Evolutionary conservation across 2,888 invertebrate species (phyloP).

Genomic region (Pachliopta kotzebuea): DNA sequence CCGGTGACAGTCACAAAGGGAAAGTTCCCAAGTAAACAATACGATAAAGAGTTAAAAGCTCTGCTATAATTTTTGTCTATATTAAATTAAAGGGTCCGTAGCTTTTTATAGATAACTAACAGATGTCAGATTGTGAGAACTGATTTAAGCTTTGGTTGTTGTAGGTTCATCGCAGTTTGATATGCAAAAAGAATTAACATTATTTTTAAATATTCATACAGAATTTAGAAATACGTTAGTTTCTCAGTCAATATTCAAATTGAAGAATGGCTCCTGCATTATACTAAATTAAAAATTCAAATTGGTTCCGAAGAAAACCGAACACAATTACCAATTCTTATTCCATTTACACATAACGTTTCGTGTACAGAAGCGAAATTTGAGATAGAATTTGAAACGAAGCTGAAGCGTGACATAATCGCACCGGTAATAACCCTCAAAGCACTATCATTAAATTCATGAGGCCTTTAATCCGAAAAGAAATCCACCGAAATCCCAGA

Average conservation of each 20-base stretch:
- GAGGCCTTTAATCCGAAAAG: conserved; percentile 78
- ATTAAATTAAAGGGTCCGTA: conserved; percentile 11
- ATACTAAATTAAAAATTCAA: conserved; percentile 27
- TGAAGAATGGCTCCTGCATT: not conserved
- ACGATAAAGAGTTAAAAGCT: conserved; percentile 24
- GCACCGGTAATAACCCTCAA: conserved; percentile 56
- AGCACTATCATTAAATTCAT: conserved; percentile 79
- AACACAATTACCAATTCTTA: conserved; percentile 24
- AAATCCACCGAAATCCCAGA: conserved; percentile 77
- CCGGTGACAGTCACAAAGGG: conserved; percentile 24
- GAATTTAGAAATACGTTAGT: not conserved
- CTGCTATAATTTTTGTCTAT: conserved; percentile 20
- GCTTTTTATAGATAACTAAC: conserved; percentile 20
- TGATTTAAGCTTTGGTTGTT: not conserved
- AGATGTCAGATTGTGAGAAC: conserved; percentile 1
- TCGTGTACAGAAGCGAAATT: conserved; percentile 14
- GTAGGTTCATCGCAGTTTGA: not conserved
- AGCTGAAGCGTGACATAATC: conserved; percentile 62
- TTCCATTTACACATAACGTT: conserved; percentile 28
- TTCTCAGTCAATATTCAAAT: conserved; percentile 24
- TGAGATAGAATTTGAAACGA: conserved; percentile 48
- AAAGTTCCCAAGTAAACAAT: conserved; percentile 24
- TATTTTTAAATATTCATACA: not conserved
- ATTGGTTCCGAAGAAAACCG: conserved; percentile 17
- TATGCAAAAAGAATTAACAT: not conserved